Evolutionary conservation across 1,140 invertebrate species (phyloP).

Genomic region (Drosophila miranda): DNA sequence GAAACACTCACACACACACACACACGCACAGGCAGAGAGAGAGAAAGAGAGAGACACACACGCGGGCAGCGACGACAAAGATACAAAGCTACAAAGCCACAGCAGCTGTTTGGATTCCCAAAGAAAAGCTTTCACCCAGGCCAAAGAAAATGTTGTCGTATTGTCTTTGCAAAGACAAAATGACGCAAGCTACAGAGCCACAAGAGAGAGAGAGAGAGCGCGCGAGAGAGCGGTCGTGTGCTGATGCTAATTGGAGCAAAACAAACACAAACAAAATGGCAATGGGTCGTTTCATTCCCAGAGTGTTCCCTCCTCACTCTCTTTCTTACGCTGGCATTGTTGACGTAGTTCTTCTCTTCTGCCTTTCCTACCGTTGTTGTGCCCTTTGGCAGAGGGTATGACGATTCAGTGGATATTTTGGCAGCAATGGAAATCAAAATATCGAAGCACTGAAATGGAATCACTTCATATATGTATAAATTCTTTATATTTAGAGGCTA

Average conservation of each 20-base stretch:
- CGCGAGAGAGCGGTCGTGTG: slow-evolving; percentile 20
- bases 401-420: too few relatives aligned
- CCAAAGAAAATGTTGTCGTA: slow-evolving; percentile 40
- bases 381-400: too few relatives aligned
- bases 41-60: slow-evolving; percentile 4
- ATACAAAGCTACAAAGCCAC: slow-evolving; percentile 50
- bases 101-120: slow-evolving; percentile 77
- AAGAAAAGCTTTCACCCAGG: slow-evolving; percentile 69
- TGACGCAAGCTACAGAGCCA: slow-evolving; percentile 64
- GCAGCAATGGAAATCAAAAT: too few relatives aligned
- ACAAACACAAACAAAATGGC: slow-evolving; percentile 79
- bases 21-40: neutral
- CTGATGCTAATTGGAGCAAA: slow-evolving; percentile 75
- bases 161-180: slow-evolving; percentile 62
- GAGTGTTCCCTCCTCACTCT: slow-evolving; percentile 35
- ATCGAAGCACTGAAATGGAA: too few relatives aligned
- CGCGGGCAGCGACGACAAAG: slow-evolving; percentile 35
- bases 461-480: too few relatives aligned
- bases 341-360: slow-evolving; percentile 37
- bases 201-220: slow-evolving; percentile 38
- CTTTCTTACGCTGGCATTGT: slow-evolving; percentile 16
- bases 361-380: neutral
- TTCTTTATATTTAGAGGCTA: too few relatives aligned
- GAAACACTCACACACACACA: slow-evolving; percentile 57
- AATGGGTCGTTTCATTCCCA: slow-evolving; percentile 69